Evolutionary conservation across 2,113 vertebrate species (phyloP), one percentile per base, ranked within the genome.

Genomic region (Amphilophus citrinellus): DNA sequence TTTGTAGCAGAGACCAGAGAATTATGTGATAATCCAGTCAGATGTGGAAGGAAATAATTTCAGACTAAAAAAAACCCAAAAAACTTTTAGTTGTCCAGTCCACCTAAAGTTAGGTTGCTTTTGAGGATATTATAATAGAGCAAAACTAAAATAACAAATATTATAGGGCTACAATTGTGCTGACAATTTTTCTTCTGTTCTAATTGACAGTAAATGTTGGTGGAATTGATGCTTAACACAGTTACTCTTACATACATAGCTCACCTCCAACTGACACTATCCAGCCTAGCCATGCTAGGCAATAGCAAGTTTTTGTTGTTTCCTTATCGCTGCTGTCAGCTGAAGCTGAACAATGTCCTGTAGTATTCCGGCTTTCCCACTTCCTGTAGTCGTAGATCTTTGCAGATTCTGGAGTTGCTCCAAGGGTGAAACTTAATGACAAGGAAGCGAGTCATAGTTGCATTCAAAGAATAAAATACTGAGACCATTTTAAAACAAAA

Each of bases 321-420:
- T 22, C 53, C 68, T 73, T 73, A 73, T 73, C 47, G 1, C 44
- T 73, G 68, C 68, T 56, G 32, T 73, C 68, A 73, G 47, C 17
- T 73, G 68, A 73, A 56, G 27, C 68, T 30, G 27, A 73, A 89
- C 87, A 89, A 83, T 77, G 59, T 62, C 80, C 79, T 68, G 76
- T 47, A 2, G 11, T 56, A 88, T 84, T 86, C 80, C 78, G 60
- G 77, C 50, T 68, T 63, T 76, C 80, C 37, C 50, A 83, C 71
- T 87, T 93, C 84, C 84, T 87, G 76, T 2, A 35, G 73, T 77
- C 62, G 77, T 71, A 77, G 66, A 76, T 82, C 76, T 57, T 87
- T 17, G 42, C 62, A 68, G 68, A 73, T 73, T 56, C 68, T 73
- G 47, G 47, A 73, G 78, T 27, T 1, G 39, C 68, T 80, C 35